Evolutionary conservation across 2,888 invertebrate genomes (phyloP).

Genomic region (Amblyjoppa fuscipennis): DNA sequence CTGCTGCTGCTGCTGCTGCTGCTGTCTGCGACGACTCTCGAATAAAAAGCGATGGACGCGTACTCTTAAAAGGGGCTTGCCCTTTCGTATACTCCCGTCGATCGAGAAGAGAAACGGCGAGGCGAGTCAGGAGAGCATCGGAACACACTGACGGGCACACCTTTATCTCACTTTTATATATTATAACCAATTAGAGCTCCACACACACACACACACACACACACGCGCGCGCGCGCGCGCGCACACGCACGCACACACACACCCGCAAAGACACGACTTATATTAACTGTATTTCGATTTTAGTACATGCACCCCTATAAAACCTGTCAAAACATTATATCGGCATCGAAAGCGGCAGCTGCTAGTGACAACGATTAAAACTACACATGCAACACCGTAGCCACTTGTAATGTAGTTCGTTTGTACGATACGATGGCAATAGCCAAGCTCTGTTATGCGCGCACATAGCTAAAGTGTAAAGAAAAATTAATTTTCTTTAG

Average conservation of each 20-base stretch:
- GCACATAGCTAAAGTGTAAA: neutral
- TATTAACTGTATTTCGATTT: no score
- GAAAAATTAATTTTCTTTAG: neutral
- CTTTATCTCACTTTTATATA: neutral
- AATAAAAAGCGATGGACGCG: constrained; percentile 39
- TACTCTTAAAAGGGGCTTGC: constrained; percentile 41
- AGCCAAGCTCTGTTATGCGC: neutral
- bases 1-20: neutral
- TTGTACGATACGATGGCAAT: neutral
- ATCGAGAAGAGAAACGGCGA: neutral
- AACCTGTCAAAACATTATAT: no score
- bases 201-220: neutral
- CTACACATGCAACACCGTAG: neutral
- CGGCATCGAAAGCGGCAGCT: no score
- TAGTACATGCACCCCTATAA: no score
- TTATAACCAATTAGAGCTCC: neutral
- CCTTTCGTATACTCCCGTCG: constrained; percentile 18
- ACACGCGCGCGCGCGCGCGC: no score
- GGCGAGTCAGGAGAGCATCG: neutral
- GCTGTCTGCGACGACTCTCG: constrained; percentile 34
- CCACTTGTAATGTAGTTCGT: neutral
- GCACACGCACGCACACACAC: no score
- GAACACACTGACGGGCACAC: neutral
- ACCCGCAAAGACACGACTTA: neutral
- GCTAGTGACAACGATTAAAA: no score